Conservation (phyloP, 2,888 invertebrate species). For the Cephus rjabovi region DNA sequence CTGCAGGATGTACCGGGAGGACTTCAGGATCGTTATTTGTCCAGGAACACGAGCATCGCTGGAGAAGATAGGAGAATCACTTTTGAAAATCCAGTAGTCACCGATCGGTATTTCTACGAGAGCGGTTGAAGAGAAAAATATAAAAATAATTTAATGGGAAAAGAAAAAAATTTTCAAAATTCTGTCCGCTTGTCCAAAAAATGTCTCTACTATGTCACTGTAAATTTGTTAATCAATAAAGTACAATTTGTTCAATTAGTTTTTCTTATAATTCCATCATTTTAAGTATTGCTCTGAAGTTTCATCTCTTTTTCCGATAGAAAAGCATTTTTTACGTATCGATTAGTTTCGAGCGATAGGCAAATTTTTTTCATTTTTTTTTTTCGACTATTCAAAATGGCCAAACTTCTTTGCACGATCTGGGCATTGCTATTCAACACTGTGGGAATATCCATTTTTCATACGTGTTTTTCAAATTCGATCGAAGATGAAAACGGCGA, state of each 20-base stretch:
- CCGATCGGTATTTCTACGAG: slow-evolving; percentile 38
- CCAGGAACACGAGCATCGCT: not conserved
- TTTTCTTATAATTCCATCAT: not conserved
- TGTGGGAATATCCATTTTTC: slow-evolving; percentile 45
- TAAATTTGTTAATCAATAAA: not conserved
- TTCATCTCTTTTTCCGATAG: not conserved
- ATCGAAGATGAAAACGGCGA: slow-evolving; percentile 51
- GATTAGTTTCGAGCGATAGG: not conserved
- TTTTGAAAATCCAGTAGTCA: slow-evolving; percentile 47
- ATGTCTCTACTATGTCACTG: not conserved
- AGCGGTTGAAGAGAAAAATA: not conserved
- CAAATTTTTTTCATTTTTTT: not conserved
- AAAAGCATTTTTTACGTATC: not conserved
- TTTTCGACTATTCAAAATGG: slow-evolving; percentile 32
- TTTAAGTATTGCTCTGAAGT: not conserved
- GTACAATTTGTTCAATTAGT: not conserved
- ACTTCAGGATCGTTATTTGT: slow-evolving; percentile 5
- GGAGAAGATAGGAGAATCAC: slow-evolving; percentile 30
- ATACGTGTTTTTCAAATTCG: slow-evolving; percentile 47
- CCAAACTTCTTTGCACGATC: slow-evolving; percentile 48
- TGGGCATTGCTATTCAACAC: slow-evolving; percentile 50
- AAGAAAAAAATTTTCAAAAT: not conserved
- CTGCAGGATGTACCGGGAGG: not conserved
- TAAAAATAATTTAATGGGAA: not conserved
- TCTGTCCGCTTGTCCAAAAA: not conserved